phyloP scores from a whole-genome alignment of 2,113 vertebrate species.

The Butorides virescens region DNA sequence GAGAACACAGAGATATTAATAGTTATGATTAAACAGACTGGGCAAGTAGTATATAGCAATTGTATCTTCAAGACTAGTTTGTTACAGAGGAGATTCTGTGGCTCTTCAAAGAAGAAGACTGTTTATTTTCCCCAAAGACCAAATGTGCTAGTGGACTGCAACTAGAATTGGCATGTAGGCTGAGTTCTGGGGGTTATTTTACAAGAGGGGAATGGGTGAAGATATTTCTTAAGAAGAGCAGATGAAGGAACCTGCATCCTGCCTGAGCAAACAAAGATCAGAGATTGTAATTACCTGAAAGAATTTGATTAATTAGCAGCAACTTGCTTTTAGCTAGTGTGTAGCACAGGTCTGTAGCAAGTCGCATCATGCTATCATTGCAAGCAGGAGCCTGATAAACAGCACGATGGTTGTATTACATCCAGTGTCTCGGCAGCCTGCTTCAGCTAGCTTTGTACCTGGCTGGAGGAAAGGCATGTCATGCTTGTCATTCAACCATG shows the following conservation, averaged over 20 bases:
- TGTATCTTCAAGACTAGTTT: neutral
- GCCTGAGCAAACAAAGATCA: neutral
- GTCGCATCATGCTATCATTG: neutral
- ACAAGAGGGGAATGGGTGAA: neutral
- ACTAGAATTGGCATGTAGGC: neutral
- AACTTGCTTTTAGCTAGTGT: neutral
- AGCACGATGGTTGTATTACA: neutral
- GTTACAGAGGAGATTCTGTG: neutral
- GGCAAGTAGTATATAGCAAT: neutral
- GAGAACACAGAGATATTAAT: neutral
- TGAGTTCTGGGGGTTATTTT: neutral
- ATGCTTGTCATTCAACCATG: neutral
- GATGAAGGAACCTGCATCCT: neutral
- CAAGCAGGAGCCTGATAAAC: neutral
- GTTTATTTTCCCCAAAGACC: neutral
- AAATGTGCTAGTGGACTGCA: neutral
- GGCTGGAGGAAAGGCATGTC: neutral
- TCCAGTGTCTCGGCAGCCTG: neutral
- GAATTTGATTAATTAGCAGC: neutral
- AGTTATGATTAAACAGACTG: neutral
- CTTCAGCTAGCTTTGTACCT: neutral
- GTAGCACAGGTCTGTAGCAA: neutral
- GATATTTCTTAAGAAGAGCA: neutral
- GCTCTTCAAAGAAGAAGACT: neutral
- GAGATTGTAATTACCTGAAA: neutral